Conservation (phyloP, 2,797 vertebrate genomes). For the Ctenosaura bakeri region DNA sequence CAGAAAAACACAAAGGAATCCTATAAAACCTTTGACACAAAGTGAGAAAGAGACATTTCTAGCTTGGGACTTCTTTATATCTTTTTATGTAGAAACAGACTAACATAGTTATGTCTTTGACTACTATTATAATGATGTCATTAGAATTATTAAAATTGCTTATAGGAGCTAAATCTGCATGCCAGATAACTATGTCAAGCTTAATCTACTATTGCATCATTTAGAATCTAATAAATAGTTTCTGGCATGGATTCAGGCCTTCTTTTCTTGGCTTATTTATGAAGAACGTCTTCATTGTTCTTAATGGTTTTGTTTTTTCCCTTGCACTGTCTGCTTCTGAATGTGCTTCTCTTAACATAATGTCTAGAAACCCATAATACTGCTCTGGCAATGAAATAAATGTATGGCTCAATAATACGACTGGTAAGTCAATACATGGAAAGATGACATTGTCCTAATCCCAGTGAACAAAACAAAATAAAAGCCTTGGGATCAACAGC, state of each 20-base stretch:
- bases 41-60: too few relatives aligned
- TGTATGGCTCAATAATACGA: slow-evolving; percentile 7
- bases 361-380: neutral
- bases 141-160: neutral
- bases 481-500: neutral
- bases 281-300: slow-evolving; percentile 10
- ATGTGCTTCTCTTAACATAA: slow-evolving; percentile 19
- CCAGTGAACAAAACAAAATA: neutral
- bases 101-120: too few relatives aligned
- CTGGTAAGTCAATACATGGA: slow-evolving; percentile 22
- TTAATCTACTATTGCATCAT: neutral
- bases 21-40: too few relatives aligned
- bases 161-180: neutral
- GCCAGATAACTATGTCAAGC: neutral
- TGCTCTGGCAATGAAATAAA: neutral
- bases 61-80: too few relatives aligned
- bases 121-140: too few relatives aligned
- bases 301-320: neutral
- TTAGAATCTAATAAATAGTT: neutral
- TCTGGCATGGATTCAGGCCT: neutral
- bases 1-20: too few relatives aligned
- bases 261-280: neutral
- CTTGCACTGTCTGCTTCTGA: neutral
- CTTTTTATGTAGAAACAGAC: too few relatives aligned
- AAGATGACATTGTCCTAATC: slow-evolving; percentile 17